Evolutionary conservation across 64 coral and sea anemone genomes (phyloP), one percentile per base, ranked within the genome.

Genomic region (Orbicella faveolata): DNA sequence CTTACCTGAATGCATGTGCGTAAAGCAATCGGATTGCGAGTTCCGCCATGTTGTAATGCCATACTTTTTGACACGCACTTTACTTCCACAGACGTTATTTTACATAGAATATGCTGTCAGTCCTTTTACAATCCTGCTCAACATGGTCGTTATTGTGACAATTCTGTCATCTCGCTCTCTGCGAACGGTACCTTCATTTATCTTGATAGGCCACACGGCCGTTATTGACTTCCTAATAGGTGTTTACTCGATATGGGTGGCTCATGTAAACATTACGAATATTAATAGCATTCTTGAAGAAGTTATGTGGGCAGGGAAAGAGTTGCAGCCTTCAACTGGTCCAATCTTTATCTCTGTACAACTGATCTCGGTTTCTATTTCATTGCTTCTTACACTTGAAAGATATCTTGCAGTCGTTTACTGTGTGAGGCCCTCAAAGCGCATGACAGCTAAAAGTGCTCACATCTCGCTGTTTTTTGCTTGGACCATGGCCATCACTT

Each of bases 331-430:
- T 18, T 67, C 91, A 8, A 96, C 92, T 1, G 95, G 95, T 9
- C 95, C 95, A 14, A 90, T 96, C 69, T 96, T 96, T 55, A 88
- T 96, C 33, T 84, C 95, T 70, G 95, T 78, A 6, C 95, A 94
- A 30, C 80, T 94, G 41, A 96, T 94, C 68, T 92, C 95, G 10
- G 92, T 93, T 2, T 81, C 74, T 35, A 96, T 96, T 63, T 87
- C 95, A 34, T 75, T 92, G n/a, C 64, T 96, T n/a, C 64, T 96
- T 16, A 96, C 95, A 3, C 70, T 96, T 73, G 95, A 96, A 63
- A 93, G 91, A 73, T 96, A 93, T 54, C 75, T 96, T 26, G 91
- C 81, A 2, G 81, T 96, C 17, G 78, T 96, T 72, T 93, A 90
- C 81, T 96, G 95, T 61, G 84, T 93, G 76, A 93, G 34, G 10